Evolutionary conservation across 2,113 vertebrate species (phyloP).

Genomic region (Desmodus rotundus): DNA sequence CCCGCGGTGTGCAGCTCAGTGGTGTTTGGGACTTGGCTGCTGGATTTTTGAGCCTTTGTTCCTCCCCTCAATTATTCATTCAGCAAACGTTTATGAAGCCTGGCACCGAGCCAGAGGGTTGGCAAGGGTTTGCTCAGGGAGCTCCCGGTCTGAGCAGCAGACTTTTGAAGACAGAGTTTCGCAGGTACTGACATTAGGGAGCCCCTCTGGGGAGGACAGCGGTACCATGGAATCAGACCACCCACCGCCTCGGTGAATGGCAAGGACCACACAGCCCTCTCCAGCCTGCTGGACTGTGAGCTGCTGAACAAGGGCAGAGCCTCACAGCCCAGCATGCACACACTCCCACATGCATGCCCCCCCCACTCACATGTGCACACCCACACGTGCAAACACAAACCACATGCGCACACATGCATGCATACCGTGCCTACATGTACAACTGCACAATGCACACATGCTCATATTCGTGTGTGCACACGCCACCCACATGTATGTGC

Average conservation of each 20-base stretch:
- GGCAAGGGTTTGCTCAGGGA: not conserved
- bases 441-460: no score
- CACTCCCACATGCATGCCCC: not conserved
- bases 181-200: not conserved
- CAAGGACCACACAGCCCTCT: not conserved
- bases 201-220: no score
- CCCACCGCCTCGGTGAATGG: not conserved
- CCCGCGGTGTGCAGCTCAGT: fast-evolving
- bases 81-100: not conserved
- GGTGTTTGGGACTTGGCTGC: not conserved
- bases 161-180: not conserved
- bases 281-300: not conserved
- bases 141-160: not conserved
- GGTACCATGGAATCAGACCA: fast-evolving
- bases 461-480: not conserved
- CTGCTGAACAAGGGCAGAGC: not conserved
- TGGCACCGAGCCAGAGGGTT: not conserved
- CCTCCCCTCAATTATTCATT: not conserved
- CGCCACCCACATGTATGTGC: not conserved
- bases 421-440: no score
- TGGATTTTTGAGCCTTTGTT: not conserved
- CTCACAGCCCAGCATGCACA: not conserved
- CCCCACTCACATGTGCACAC: fast-evolving
- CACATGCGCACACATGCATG: fast-evolving
- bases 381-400: no score